A percentile compares a stretch with the other conserved stretches of the same genome.
Evolutionary conservation across 92 coral and sea anemone genomes (phyloP).

Genomic region (Epizoanthus fatuus): DNA sequence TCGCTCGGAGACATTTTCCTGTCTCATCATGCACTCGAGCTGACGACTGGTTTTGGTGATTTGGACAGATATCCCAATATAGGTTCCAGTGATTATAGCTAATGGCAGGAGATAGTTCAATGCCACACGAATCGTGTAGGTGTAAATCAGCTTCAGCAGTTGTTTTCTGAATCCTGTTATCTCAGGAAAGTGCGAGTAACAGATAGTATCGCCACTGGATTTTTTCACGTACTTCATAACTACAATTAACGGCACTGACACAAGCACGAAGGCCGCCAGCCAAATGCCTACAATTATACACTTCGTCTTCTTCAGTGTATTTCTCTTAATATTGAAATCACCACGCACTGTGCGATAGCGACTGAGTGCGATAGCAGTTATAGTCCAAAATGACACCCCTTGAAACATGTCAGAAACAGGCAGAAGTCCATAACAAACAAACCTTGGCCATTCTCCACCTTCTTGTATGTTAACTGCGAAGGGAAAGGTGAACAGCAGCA

Average conservation of each 20-base stretch:
- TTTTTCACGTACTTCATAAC: neutral
- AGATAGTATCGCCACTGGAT: neutral
- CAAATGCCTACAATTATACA: neutral
- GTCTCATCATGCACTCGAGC: neutral
- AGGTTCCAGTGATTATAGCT: neutral
- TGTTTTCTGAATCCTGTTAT: neutral
- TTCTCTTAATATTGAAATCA: neutral
- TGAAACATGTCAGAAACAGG: neutral
- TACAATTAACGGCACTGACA: neutral
- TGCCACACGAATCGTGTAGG: no score
- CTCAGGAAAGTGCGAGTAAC: neutral
- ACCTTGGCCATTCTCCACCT: conserved; percentile 9
- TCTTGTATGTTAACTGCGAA: conserved; percentile 11
- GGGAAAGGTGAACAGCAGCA: neutral
- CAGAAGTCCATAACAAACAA: neutral
- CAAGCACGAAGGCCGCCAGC: neutral
- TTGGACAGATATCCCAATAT: neutral
- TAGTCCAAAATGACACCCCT: no score
- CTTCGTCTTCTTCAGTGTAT: conserved; percentile 1
- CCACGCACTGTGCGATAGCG: no score
- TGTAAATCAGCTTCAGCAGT: no score
- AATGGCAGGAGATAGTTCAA: neutral
- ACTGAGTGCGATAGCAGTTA: no score
- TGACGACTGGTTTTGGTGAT: neutral
- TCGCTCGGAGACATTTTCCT: neutral